Conservation (phyloP, 2,888 invertebrate species). For the Synanthedon tipuliformis region DNA sequence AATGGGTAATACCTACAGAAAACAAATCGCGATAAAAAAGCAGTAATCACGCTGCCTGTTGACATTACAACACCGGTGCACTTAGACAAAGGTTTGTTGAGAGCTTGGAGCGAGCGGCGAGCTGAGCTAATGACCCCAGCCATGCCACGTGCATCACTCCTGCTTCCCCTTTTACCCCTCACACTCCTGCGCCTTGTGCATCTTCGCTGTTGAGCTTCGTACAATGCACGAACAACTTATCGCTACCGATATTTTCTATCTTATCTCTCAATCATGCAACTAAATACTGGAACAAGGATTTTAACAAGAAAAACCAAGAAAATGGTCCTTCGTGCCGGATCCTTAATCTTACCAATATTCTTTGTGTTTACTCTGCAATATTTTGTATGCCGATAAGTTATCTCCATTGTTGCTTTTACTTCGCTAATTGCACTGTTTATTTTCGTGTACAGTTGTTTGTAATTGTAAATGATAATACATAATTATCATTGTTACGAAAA, state of each 20-base stretch:
- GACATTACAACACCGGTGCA: slow-evolving; percentile 14
- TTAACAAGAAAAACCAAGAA: no score
- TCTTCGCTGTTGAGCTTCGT: not conserved
- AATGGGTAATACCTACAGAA: not conserved
- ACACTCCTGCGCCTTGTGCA: not conserved
- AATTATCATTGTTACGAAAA: no score
- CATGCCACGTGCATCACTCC: slow-evolving; percentile 25
- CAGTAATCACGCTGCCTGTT: slow-evolving; percentile 6
- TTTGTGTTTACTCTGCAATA: no score
- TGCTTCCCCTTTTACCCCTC: not conserved
- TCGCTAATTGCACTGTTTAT: not conserved
- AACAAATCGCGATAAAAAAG: slow-evolving; percentile 4
- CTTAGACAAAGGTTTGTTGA: slow-evolving; percentile 10
- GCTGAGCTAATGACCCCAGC: slow-evolving; percentile 49
- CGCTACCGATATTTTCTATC: no score
- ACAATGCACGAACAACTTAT: no score
- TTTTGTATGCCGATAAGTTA: no score
- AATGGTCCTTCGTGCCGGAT: no score
- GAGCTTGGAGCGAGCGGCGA: slow-evolving; percentile 11
- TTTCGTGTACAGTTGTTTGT: no score
- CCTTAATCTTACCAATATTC: no score
- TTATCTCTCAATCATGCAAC: no score
- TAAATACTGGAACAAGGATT: no score
- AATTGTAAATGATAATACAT: no score
- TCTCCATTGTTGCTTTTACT: not conserved